Evolutionary conservation across 2,797 vertebrate genomes (phyloP).

Genomic region (Sebastes vulpes): DNA sequence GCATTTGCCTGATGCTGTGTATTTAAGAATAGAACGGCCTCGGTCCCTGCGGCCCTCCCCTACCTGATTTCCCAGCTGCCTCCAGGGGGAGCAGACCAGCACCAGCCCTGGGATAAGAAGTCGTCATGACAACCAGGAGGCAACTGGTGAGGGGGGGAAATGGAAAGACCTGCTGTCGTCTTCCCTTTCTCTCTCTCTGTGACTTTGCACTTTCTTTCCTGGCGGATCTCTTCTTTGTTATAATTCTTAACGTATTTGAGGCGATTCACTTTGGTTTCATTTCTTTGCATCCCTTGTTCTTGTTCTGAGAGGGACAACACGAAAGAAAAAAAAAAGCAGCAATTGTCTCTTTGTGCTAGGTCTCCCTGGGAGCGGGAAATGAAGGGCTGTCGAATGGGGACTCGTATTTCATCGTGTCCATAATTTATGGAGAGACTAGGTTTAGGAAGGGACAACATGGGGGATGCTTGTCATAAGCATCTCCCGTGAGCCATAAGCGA

Average conservation of each 20-base stretch:
- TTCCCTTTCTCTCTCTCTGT: conserved; percentile 27
- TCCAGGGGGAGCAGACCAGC: conserved; percentile 48
- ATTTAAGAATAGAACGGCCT: conserved; percentile 85
- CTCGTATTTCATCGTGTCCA: conserved; percentile 76
- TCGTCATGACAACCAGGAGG: conserved; percentile 80
- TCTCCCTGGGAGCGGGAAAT: conserved; percentile 67
- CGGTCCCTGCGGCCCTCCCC: conserved; percentile 66
- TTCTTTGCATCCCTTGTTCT: conserved; percentile 27
- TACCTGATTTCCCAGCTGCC: conserved; percentile 78
- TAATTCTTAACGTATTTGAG: conserved; percentile 17
- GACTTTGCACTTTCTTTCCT: conserved; percentile 71
- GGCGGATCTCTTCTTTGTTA: conserved; percentile 15
- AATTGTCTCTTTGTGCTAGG: conserved; percentile 47
- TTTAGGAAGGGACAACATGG: conserved; percentile 72
- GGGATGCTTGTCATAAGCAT: conserved; percentile 63
- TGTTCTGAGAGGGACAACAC: conserved; percentile 14
- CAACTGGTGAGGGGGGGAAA: conserved; percentile 51
- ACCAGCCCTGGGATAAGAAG: conserved; percentile 70
- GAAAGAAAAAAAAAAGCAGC: conserved; percentile 23
- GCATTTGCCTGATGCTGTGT: conserved; percentile 85
- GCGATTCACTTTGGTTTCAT: conserved; percentile 34
- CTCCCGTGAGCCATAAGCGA: conserved; percentile 67
- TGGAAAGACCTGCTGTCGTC: conserved; percentile 41
- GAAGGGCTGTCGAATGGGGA: conserved; percentile 62
- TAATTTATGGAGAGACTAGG: conserved; percentile 75